Conservation (phyloP, 2,888 invertebrate species). For the Tetragonisca angustula region DNA sequence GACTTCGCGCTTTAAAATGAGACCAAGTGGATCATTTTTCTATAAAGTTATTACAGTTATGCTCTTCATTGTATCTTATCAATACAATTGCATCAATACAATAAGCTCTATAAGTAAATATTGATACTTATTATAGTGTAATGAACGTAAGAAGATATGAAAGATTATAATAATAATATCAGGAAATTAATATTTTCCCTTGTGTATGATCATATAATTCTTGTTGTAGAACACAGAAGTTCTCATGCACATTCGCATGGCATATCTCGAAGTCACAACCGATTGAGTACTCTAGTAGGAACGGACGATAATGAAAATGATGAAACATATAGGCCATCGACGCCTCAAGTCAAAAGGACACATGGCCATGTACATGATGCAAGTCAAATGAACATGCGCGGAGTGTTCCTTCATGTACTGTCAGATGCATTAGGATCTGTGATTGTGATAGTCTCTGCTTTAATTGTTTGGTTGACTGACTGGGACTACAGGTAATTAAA, state of each 20-base stretch:
- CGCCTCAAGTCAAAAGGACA: constrained; percentile 74
- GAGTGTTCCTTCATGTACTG: constrained; percentile 99
- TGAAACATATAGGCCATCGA: constrained; percentile 85
- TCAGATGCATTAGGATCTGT: constrained; percentile 98
- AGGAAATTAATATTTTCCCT: background rate
- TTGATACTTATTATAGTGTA: no score
- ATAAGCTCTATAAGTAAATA: no score
- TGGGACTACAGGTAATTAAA: constrained; percentile 88
- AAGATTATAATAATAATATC: no score
- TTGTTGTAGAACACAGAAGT: constrained; percentile 89
- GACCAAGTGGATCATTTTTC: no score
- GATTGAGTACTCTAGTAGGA: constrained; percentile 86
- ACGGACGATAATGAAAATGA: constrained; percentile 91
- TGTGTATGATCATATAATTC: background rate
- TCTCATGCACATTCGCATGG: constrained; percentile 88
- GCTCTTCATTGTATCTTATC: no score
- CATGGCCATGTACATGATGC: constrained; percentile 87
- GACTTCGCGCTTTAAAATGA: no score
- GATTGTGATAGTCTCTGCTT: constrained; percentile 94
- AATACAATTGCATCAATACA: no score
- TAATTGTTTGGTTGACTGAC: constrained; percentile 91
- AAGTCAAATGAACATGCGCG: constrained; percentile 98
- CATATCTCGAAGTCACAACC: constrained; percentile 86
- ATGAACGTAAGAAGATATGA: no score
- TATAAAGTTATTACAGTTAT: no score